Evolutionary conservation across 2,888 invertebrate species (phyloP).

Genomic region (Drosophila paracracens): DNA sequence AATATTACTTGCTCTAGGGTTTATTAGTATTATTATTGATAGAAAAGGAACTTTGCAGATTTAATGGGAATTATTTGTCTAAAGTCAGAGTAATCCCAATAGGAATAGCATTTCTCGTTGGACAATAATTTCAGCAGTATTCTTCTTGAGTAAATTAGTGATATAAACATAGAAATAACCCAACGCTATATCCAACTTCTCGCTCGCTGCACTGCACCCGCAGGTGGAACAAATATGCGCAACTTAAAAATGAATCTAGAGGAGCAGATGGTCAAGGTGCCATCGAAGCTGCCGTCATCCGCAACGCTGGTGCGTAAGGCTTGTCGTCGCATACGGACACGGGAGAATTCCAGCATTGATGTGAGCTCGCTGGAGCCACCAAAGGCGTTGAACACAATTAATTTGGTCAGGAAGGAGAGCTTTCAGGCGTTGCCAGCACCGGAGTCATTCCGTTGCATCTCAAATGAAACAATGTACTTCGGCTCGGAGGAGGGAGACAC

Average conservation of each 20-base stretch:
- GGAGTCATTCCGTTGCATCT: slow-evolving; percentile 2
- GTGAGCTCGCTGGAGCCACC: slow-evolving; percentile 26
- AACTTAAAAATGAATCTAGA: slow-evolving; percentile 56
- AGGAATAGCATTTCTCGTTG: neutral
- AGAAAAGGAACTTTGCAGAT: neutral
- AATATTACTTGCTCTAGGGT: neutral
- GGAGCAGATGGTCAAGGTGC: slow-evolving; percentile 27
- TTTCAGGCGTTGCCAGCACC: slow-evolving; percentile 3
- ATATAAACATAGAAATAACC: slow-evolving; percentile 7
- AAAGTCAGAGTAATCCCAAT: neutral
- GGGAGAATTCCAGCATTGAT: slow-evolving; percentile 45
- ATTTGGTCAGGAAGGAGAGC: neutral
- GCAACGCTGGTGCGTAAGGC: slow-evolving; percentile 64
- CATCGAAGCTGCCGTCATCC: slow-evolving; percentile 39
- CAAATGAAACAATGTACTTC: slow-evolving; percentile 4
- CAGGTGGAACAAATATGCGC: slow-evolving; percentile 51
- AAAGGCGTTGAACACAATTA: neutral
- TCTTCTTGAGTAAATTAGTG: neutral
- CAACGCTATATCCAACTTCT: slow-evolving; percentile 21
- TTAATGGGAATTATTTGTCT: neutral
- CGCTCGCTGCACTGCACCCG: slow-evolving; percentile 30
- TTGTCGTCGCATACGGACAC: slow-evolving; percentile 51
- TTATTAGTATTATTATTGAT: too few relatives aligned
- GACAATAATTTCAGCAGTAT: neutral
- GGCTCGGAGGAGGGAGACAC: slow-evolving; percentile 45